Base-by-base conservation (phyloP, 1,140 invertebrate genomes). In the Bombus terrestris region DNA sequence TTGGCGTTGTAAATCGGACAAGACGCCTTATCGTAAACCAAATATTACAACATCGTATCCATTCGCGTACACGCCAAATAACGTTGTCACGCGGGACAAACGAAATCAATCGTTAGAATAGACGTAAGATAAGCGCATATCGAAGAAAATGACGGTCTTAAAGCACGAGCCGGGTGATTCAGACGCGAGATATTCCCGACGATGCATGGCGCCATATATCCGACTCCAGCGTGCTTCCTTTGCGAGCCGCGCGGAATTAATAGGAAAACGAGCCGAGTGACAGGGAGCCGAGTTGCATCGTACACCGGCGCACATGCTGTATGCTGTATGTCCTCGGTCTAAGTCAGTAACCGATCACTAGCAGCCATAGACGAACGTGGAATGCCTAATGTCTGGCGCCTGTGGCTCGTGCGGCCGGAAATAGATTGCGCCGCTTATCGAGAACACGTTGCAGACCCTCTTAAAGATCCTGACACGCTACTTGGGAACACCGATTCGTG, bases 161-260 rank as follows among this genome's bases (percentile, higher is more conserved):
- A 47, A 66, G n/a, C n/a, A 74, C n/a, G n/a, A 66, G 32, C 13
- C 35, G 68, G 85, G 80, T 92, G 93, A 93, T 92, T 93, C 92
- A 93, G 92, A 92, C 92, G 88, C 89, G 86, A 92, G 92, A 93
- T 93, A 93, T 92, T 93, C 90, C 75, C 86, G 90, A 85, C 88
- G 91, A 92, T 88, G 88, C 81, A 88, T 89, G 93, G 93, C 93
- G 92, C 93, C 93, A 90, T 86, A 89, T 91, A 93, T 93, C 91
- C 91, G 92, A 93, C 89, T 91, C 64, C 77, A 47, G 84, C 82
- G 83, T 87, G 90, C 92, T 93, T 93, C 92, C 90, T 93, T 92
- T 89, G 88, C 85, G 87, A 92, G 87, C 84, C 87, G 82, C 73
- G 86, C 72, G 87, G 91, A 92, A 92, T 92, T 92, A 91, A 92